Evolutionary conservation across 2,888 invertebrate species (phyloP), one percentile per base, ranked within the genome.

Genomic region (Heliconius sara): DNA sequence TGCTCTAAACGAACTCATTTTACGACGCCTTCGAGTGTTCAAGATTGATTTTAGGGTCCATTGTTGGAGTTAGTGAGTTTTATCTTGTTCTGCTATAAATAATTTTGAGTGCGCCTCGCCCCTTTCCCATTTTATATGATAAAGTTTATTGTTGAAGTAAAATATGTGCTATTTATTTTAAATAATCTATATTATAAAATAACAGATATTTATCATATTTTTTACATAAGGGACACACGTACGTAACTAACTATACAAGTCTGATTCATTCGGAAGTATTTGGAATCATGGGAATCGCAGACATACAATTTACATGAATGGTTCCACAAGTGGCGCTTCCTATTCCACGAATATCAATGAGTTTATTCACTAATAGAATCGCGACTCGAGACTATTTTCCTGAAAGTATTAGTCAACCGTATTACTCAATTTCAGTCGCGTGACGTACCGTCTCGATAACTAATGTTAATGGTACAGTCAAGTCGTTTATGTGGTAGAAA

Each of bases 21-120:
- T 93, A 93, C 89, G 91, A 88, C 79, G 86, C 89, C 89, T 88
- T 92, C 88, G 90, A 91, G 88, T 84, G 86, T 89, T 88, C 87
- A 87, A 86, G 86, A 87, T 88, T 87, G 85, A 90, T 86, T 88
- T 88, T 85, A 86, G 79, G 84, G 84, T 86, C 87, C 87, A 88
- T 88, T 88, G 87, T 89, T 87, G 78, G 71, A 75, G 75, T 68
- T 77, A 81, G 77, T 68, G 68, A 80, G 34, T 79, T 80, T 76
- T 76, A 79, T 79, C 70, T 82, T 77, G 70, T 57, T 71, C 57
- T 75, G 27, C 65, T 39, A 65, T 74, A 25, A 74, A n/a, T 65
- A 39, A 63, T 19, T 27, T 71, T 63, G 63, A 71, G 25, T 60
- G 47, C 27, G n/a, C 47, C 47, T 43, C 43, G 63, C 71, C 63